Evolutionary conservation across 2,113 vertebrate species (phyloP).

Genomic region (Hippocampus comes): DNA sequence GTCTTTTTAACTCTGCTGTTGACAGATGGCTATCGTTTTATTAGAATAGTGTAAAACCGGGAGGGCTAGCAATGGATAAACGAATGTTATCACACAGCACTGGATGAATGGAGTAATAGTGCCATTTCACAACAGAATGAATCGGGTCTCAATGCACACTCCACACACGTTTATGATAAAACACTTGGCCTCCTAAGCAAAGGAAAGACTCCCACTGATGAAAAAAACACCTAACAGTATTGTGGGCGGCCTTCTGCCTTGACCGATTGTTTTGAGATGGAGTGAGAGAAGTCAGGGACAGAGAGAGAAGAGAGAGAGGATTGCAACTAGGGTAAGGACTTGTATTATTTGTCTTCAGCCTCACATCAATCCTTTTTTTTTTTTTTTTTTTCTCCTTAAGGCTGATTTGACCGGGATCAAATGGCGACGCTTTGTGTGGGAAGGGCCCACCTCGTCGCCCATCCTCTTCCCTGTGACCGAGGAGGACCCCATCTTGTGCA

Average conservation of each 20-base stretch:
- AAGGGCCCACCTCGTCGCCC: slow-evolving; percentile 94
- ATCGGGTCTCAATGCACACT: background rate
- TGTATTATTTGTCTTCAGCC: background rate
- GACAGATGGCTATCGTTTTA: too few relatives aligned
- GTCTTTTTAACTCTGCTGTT: too few relatives aligned
- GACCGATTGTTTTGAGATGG: background rate
- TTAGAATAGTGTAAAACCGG: too few relatives aligned
- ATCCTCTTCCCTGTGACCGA: slow-evolving; percentile 98
- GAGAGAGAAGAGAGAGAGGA: background rate
- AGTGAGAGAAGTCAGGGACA: background rate
- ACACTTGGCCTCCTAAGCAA: background rate
- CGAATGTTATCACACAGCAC: too few relatives aligned
- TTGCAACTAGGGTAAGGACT: background rate
- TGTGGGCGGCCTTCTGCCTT: background rate
- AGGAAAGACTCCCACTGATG: background rate
- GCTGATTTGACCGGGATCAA: slow-evolving; percentile 98
- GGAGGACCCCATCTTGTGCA: slow-evolving; percentile 98
- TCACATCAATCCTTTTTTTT: background rate
- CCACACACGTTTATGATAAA: too few relatives aligned
- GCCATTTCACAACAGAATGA: background rate
- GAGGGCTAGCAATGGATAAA: too few relatives aligned
- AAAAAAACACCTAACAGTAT: too few relatives aligned
- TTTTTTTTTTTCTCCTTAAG: slow-evolving; percentile 54
- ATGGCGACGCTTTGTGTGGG: slow-evolving; percentile 97
- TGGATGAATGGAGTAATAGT: background rate